Base-by-base conservation (phyloP, 2,888 invertebrate genomes). In the Cryptocephalus primarius region DNA sequence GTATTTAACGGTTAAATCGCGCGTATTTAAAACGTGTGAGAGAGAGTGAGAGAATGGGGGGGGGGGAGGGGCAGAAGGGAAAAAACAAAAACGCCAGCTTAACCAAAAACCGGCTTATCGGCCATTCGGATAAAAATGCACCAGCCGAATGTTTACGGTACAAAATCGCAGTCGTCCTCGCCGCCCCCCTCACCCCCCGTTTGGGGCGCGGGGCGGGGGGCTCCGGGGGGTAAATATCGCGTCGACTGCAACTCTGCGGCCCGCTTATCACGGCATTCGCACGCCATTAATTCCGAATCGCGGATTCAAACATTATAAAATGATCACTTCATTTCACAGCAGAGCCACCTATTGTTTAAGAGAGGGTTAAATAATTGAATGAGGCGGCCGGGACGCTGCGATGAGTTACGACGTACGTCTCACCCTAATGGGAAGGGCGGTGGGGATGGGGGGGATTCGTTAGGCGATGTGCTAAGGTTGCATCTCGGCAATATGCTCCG, bases 351-450 rank as follows among this genome's bases (percentile, higher is more conserved):
- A 71, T 71, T 71, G 70, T 71, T 69, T 69, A 68, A 69, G 70
- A 71, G 70, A 70, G 71, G 71, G 71, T 71, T 71, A 71, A 70
- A 71, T 71, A 71, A 71, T 71, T 70, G 70, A 69, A 69, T 71
- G 66, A 65, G 59, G 59, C 58, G 52, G 33, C 32, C 41, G 34
- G 45, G 40, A 44, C 32, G 14, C 6, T 3, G 40, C 45, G 46
- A 42, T 45, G 46, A 48, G 50, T 49, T 52, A 48, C 51, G 53
- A 49, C 48, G 44, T 49, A 40, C 48, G 50, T 47, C 44, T 33
- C 39, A 14, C 32, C 10, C 10, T 32, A n/a, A 11, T 4, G 2
- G 36, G n/a, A 36, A 22, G 2, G 10, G 9, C 32, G 42, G 22
- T 4, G 11, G 42, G 42, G 31, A 14, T 9, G 8, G 13, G 31